Evolutionary conservation across 2,113 vertebrate species (phyloP), one percentile per base, ranked within the genome.

Genomic region (Halcyon malimbica): DNA sequence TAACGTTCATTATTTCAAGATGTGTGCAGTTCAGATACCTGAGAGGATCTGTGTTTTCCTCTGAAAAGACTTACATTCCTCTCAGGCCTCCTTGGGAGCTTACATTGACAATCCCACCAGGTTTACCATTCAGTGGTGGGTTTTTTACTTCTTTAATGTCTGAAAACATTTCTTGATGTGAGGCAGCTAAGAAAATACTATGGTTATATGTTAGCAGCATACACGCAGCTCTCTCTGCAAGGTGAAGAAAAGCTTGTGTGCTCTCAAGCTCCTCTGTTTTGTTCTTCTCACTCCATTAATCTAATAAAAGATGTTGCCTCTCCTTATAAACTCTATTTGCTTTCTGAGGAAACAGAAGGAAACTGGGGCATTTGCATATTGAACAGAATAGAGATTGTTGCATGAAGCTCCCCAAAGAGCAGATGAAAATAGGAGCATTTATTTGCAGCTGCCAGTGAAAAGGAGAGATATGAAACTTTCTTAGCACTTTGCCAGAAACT

Each of bases 381-480:
- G 95, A 93, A 60, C 35, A 96, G 94, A 95, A 91, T 26, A 93
- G 92, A 94, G 92, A 89, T 53, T 83, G 46, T 91, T 93, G 62
- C 69, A 50, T 82, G 88, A 93, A 83, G 53, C 16, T 94, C 73
- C 95, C 92, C 44, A 57, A 96, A 94, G 89, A 93, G 80, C 54
- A 68, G 62, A 89, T 76, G 95, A 92, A 96, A 94, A 94, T 50
- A 78, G 53, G 31, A 94, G 9, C 69, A 96, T 94, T 95, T 90
- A 83, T 97, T 96, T 95, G 90, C 64, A 95, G 79, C 88, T 95
- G 90, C 57, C 88, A 92, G 56, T 94, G 62, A 82, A 93, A 93
- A 6, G 6, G 31, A 71, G 42, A 77, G 83, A 84, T 68, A 68
- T 10, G 80, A 92, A 94, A 95, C 86, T 95, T 93, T 46, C 35